Evolutionary conservation across 2,113 vertebrate genomes (phyloP), one percentile per base, ranked within the genome.

Genomic region (Zootoca vivipara): DNA sequence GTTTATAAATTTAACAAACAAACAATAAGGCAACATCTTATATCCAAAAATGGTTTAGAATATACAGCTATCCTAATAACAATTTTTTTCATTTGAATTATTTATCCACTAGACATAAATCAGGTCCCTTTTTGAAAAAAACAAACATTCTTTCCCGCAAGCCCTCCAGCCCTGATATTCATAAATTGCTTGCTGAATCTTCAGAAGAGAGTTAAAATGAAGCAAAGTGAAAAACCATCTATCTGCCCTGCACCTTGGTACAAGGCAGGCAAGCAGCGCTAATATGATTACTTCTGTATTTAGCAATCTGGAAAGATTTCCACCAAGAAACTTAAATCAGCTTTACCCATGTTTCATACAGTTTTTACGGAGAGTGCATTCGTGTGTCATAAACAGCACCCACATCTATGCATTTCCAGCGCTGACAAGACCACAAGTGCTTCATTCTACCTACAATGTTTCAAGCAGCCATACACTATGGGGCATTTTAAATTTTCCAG

Each of bases 171-270:
- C 28, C 20, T 75, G 80, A 87, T 75, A 46, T 6, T 28, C 70
- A 83, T 83, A 93, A 91, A 94, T 93, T 91, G 35, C 38, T 80
- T 42, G 82, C 83, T 87, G 38, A 46, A 84, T 80, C 82, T 85
- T 46, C 87, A 89, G 87, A 91, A 33, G 87, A 89, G n/a, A 46
- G 38, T 78, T 89, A 83, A 79, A 28, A 56, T 67, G 86, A 93
- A 84, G 62, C 80, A 74, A 65, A 88, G 91, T 81, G 74, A 90
- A 92, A 94, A 93, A 73, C 87, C 85, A 77, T 89, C 86, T 87
- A 38, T 83, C 89, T 90, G 33, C 83, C 40, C 28, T 83, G 18
- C 46, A 28, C 42, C 26, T 77, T 77, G 64, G 64, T 75, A 28
- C 62, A 56, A 46, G 9, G 35, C 22, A 86, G 28, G 72, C 72